These are phyloP conservation scores for Macrochelys suwanniensis DNA, from an alignment of 2,797 vertebrate genomes.

Conservation along the genomic window DNA sequence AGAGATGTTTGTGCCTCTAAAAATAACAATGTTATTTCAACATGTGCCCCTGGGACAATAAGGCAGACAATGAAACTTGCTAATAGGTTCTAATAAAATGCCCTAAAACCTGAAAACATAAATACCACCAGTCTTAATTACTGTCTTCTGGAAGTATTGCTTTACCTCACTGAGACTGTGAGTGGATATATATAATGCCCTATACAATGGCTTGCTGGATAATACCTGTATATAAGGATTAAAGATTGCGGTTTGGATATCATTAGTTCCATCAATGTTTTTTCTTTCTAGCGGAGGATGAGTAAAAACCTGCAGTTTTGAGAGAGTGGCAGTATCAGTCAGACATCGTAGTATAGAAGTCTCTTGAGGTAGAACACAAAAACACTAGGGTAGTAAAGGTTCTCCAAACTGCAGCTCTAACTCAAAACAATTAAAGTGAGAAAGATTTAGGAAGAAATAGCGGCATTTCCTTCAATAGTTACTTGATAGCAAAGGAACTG, in stretches of 20 bases:
- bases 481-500: neutral
- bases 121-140: neutral
- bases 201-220: neutral
- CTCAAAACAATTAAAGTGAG: neutral
- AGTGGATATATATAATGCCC: neutral
- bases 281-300: neutral
- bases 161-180: neutral
- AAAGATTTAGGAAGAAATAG: neutral
- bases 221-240: neutral
- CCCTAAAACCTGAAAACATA: neutral
- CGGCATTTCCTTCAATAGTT: neutral
- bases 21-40: constrained; percentile 16
- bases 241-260: neutral
- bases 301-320: neutral
- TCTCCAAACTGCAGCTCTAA: neutral
- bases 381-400: neutral
- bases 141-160: neutral
- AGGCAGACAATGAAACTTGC: constrained; percentile 1
- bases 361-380: neutral
- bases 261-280: neutral
- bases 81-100: neutral
- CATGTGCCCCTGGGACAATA: neutral
- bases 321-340: neutral
- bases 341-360: neutral
- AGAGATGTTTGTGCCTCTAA: constrained; percentile 9